Base-by-base conservation (phyloP, 1,140 invertebrate species). In the Drosophila auraria region DNA sequence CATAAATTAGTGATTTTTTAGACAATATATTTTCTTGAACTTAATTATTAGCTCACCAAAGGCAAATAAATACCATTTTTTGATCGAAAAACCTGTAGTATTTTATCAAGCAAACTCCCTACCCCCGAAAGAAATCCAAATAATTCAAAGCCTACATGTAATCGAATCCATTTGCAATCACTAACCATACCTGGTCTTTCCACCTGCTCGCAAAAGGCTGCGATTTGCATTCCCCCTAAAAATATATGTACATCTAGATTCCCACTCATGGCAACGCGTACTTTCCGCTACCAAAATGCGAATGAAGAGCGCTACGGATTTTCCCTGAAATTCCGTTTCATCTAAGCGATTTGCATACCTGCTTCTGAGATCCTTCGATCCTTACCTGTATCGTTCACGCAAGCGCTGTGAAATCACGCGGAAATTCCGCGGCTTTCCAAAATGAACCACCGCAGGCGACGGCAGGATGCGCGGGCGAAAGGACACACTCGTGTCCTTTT, bases 301-400 rank as follows among this genome's bases (percentile, higher is more conserved):
- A 87, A 89, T 87, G 83, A 89, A 87, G 83, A 66, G 68, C 57
- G 5, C 38, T 25, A 45, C 56, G 84, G 84, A 87, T 72, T 87
- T 87, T 84, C 84, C 83, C 66, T 65, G 83, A 87, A 87, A 60
- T 80, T 66, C 23, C 45, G 30, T 57, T 87, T 87, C 83, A 87
- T 87, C 58, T 73, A 68, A 82, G 51, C 59, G 75, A 71, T 90
- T 90, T 89, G 86, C 78, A 89, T 89, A 90, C 86, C 86, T 89
- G 84, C 49, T 8, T 8, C 11, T 0, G 7, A 8, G 17, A 45
- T 30, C 47, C 47, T 17, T 15, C 62, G 58, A 72, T 65, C 44
- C 36, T 51, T 66, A 60, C 62, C 53, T 80, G 36, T 70, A 90
- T 87, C 84, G 90, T 87, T 87, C 84, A 87, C 81, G 82, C 87